Percentiles rank a stretch among this genome's conserved stretches.
Conservation (phyloP, 2,888 invertebrate genomes). For the Lasioglossum marginatum region DNA sequence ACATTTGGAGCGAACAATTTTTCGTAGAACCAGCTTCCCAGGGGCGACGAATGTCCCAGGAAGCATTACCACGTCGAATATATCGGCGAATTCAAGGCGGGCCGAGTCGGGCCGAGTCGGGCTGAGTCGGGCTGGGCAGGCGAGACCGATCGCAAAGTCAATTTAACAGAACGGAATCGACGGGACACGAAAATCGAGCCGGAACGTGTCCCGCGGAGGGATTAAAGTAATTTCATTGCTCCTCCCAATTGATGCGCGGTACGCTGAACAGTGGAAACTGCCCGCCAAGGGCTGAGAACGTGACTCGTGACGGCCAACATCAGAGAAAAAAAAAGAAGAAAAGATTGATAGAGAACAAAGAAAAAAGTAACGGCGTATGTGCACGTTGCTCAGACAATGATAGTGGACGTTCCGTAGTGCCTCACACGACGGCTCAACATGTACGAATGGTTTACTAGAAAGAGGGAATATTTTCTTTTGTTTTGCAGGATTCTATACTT, state of each 20-base stretch:
- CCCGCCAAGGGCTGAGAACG: constrained; percentile 28
- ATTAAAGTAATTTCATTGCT: constrained; percentile 58
- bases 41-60: constrained; percentile 29
- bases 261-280: neutral
- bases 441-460: neutral
- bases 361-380: neutral
- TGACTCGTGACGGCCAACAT: constrained; percentile 32
- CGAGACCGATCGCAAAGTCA: constrained; percentile 37
- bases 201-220: constrained; percentile 36
- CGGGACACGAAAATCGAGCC: constrained; percentile 36
- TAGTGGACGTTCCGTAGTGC: neutral
- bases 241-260: constrained; percentile 34
- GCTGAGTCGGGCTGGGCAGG: neutral
- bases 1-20: constrained; percentile 8
- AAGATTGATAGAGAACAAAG: neutral
- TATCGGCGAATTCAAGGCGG: constrained; percentile 30
- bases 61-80: constrained; percentile 23
- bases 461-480: neutral
- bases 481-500: neutral
- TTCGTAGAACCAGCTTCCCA: constrained; percentile 5
- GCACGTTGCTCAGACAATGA: neutral
- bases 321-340: neutral
- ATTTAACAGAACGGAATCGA: constrained; percentile 53
- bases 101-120: neutral
- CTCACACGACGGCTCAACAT: neutral